Percentiles rank a stretch among this genome's conserved stretches.
Conservation (phyloP, 2,888 invertebrate species). For the Rhamphomyia laevipes region DNA sequence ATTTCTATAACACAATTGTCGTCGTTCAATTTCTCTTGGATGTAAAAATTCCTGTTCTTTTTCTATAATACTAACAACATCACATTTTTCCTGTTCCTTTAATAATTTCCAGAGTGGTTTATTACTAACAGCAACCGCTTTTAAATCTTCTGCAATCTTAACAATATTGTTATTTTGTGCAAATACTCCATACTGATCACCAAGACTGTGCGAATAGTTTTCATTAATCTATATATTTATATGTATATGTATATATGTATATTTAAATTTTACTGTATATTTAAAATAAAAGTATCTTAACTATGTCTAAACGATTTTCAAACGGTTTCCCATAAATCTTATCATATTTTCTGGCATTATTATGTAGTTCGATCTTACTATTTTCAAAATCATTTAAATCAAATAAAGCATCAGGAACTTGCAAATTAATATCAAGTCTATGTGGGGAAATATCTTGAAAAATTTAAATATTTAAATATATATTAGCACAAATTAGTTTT, state of each 20-base stretch:
- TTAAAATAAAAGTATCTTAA: not conserved
- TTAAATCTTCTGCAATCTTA: slow-evolving; percentile 2
- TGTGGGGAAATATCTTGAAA: slow-evolving; percentile 1
- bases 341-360: slow-evolving; percentile 8
- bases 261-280: not conserved
- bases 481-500: too few relatives aligned
- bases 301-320: not conserved
- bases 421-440: slow-evolving; percentile 4
- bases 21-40: slow-evolving; percentile 26
- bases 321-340: not conserved
- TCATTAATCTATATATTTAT: slow-evolving; percentile 11
- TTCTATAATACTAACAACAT: slow-evolving; percentile 1
- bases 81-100: slow-evolving; percentile 10
- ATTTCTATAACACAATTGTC: slow-evolving; percentile 21
- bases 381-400: slow-evolving; percentile 9
- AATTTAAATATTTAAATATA: too few relatives aligned
- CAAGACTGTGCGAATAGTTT: slow-evolving; percentile 9
- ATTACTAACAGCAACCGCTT: not conserved
- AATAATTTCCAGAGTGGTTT: slow-evolving; percentile 6
- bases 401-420: slow-evolving; percentile 9
- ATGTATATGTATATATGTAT: too few relatives aligned
- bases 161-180: slow-evolving; percentile 6
- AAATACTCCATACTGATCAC: slow-evolving; percentile 8
- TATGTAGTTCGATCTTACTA: slow-evolving; percentile 4
- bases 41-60: slow-evolving; percentile 23